Percentiles rank a stretch among this genome's conserved stretches.
These are phyloP conservation scores for Anhinga anhinga DNA, from an alignment of 2,113 vertebrate species.

Conservation along the genomic window DNA sequence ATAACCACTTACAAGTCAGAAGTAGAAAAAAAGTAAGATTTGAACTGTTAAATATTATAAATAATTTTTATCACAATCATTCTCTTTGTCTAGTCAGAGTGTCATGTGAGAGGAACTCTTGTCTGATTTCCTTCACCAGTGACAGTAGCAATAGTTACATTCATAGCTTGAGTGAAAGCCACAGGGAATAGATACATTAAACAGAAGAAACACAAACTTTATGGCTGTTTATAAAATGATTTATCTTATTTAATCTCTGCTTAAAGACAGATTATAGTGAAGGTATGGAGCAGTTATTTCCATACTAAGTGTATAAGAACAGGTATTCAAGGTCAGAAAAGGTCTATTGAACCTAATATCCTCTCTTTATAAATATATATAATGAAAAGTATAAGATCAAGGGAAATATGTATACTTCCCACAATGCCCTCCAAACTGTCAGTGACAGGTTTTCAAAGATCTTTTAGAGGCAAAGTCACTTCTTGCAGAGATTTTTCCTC, in stretches of 20 bases:
- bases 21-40: not conserved
- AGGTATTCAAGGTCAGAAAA: not conserved
- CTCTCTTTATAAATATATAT: not conserved
- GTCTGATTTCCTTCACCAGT: not conserved
- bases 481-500: not conserved
- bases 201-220: not conserved
- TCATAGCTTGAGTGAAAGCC: not conserved
- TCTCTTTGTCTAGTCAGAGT: not conserved
- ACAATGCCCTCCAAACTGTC: not conserved
- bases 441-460: not conserved
- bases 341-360: not conserved
- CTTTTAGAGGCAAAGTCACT: not conserved
- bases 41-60: not conserved
- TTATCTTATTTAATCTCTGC: not conserved
- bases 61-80: not conserved
- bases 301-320: not conserved
- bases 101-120: not conserved
- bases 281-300: not conserved
- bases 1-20: not conserved
- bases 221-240: not conserved
- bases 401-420: not conserved
- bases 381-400: not conserved
- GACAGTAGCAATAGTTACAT: accelerated
- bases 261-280: not conserved
- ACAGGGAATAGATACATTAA: not conserved